Conservation (phyloP, 53 echinoderm and acorn worm genomes). For the Zoroaster sp. region DNA sequence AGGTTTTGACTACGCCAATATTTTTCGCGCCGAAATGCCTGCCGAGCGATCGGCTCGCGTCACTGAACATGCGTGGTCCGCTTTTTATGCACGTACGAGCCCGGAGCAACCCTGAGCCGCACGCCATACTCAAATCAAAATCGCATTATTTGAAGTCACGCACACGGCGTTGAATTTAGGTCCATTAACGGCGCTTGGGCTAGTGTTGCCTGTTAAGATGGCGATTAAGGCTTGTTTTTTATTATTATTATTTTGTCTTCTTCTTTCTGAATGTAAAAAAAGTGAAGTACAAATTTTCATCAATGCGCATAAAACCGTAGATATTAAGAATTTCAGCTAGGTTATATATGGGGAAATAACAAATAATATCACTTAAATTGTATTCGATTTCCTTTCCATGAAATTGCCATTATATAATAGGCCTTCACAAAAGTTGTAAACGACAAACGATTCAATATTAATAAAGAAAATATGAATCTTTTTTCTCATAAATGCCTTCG, state of each 20-base stretch:
- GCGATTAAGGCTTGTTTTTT: conserved; percentile 14
- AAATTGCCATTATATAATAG: background rate
- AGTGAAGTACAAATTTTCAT: background rate
- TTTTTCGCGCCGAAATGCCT: background rate
- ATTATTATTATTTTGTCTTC: background rate
- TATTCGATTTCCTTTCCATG: background rate
- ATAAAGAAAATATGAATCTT: no score
- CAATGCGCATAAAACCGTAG: background rate
- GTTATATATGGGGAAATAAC: background rate
- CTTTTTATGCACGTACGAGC: background rate
- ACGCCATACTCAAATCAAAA: conserved; percentile 28
- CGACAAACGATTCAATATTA: no score
- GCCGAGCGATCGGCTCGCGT: background rate
- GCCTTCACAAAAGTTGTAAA: no score
- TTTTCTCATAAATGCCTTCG: no score
- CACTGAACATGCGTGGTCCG: conserved; percentile 28
- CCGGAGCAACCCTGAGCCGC: background rate
- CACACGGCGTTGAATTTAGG: background rate
- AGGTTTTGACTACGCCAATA: background rate
- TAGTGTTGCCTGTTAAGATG: conserved; percentile 20
- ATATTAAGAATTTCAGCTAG: background rate
- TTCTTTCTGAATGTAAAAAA: background rate
- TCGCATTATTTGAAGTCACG: conserved; percentile 49
- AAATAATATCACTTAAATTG: background rate
- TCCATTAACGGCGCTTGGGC: conserved; percentile 27